Conservation (phyloP, 1,140 invertebrate species). For the Aphaenogaster ashmeadi region DNA sequence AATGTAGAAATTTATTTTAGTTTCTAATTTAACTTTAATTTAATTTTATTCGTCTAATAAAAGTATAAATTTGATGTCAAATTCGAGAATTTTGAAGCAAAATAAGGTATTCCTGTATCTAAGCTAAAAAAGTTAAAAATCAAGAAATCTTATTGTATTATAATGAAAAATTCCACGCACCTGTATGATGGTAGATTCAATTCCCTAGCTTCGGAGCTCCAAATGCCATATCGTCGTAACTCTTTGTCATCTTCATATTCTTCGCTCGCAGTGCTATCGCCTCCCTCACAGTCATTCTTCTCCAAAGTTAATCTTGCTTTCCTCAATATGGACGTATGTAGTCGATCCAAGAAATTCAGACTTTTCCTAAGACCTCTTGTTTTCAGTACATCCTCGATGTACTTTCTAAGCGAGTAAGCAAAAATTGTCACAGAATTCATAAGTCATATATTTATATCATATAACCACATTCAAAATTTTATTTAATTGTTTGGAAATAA, state of each 20-base stretch:
- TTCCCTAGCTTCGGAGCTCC: conserved; percentile 91
- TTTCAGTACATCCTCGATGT: conserved; percentile 95
- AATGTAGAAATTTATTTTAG: neutral
- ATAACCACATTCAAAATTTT: neutral
- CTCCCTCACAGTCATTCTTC: conserved; percentile 85
- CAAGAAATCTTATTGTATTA: neutral
- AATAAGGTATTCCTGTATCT: conserved; percentile 19
- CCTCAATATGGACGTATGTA: conserved; percentile 90
- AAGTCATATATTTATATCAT: neutral
- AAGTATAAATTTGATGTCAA: neutral
- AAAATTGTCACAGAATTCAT: conserved; percentile 41
- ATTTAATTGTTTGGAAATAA: neutral
- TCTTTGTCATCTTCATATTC: conserved; percentile 88
- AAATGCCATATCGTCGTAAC: conserved; percentile 91
- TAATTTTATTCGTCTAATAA: neutral
- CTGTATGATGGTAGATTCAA: conserved; percentile 94
- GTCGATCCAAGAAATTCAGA: conserved; percentile 91
- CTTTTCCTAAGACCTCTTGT: conserved; percentile 94
- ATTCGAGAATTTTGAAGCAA: neutral
- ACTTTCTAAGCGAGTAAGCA: conserved; percentile 88
- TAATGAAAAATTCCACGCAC: conserved; percentile 60
- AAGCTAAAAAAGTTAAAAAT: neutral
- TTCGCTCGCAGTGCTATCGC: conserved; percentile 80
- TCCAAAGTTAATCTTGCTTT: conserved; percentile 91
- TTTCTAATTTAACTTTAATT: too few relatives aligned